phyloP scores from a whole-genome alignment of 1,140 invertebrate species.

The Cardiocondyla obscurior region DNA sequence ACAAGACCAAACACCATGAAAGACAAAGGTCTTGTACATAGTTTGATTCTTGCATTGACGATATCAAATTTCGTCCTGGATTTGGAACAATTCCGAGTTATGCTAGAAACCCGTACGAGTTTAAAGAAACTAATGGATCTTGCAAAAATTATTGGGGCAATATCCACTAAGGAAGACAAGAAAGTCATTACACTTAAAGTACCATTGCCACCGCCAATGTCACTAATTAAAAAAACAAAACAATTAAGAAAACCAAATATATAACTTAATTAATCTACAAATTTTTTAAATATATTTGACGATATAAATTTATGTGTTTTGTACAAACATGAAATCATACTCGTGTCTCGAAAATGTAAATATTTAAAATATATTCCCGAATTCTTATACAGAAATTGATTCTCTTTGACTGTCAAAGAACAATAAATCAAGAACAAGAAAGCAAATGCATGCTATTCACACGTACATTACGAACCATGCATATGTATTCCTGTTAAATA shows the following conservation, averaged over 20 bases:
- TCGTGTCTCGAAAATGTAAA: not conserved
- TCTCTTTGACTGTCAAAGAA: not conserved
- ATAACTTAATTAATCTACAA: not conserved
- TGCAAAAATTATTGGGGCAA: slow-evolving; percentile 79
- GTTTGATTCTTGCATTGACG: slow-evolving; percentile 81
- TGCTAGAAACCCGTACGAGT: slow-evolving; percentile 75
- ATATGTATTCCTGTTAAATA: not conserved
- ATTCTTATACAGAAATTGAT: not conserved
- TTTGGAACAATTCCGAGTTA: slow-evolving; percentile 79
- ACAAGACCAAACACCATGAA: slow-evolving; percentile 80
- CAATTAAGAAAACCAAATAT: slow-evolving; percentile 26
- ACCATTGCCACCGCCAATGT: slow-evolving; percentile 78
- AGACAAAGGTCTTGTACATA: slow-evolving; percentile 83
- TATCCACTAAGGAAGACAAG: slow-evolving; percentile 76
- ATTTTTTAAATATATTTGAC: not conserved
- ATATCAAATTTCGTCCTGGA: slow-evolving; percentile 79
- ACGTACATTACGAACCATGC: no score
- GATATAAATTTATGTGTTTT: not conserved
- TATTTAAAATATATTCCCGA: not conserved
- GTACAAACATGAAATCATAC: not conserved
- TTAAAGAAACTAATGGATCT: slow-evolving; percentile 82
- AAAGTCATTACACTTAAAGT: slow-evolving; percentile 78
- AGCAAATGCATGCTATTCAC: no score
- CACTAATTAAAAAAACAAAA: slow-evolving; percentile 63
- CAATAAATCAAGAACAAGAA: no score